Evolutionary conservation across 2,888 invertebrate genomes (phyloP).

Genomic region (Lepidochitona cinerea): DNA sequence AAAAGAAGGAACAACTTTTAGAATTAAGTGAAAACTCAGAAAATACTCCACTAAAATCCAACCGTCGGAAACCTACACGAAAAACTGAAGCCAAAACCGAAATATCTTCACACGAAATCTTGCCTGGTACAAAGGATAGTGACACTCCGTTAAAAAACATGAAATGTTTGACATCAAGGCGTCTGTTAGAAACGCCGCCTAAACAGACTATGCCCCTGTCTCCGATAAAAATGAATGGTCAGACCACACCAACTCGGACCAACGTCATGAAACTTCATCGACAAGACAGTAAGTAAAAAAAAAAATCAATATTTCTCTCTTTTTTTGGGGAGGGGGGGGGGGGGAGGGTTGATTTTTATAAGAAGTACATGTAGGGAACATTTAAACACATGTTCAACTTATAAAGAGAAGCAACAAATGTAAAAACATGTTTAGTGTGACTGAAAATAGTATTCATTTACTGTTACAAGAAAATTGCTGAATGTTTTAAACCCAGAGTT

Average conservation of each 20-base stretch:
- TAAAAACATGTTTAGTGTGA: too few species aligned
- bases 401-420: too few species aligned
- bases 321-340: too few species aligned
- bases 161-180: background rate
- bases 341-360: too few species aligned
- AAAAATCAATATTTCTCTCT: too few species aligned
- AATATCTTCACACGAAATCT: too few species aligned
- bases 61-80: background rate
- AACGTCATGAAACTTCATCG: background rate
- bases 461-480: too few species aligned
- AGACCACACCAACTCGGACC: background rate
- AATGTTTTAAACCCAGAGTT: too few species aligned
- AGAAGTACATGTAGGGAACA: too few species aligned
- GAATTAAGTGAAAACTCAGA: background rate
- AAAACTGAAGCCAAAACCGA: background rate
- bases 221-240: background rate
- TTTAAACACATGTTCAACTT: too few species aligned
- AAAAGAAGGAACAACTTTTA: background rate
- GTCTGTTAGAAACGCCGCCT: background rate
- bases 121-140: too few species aligned
- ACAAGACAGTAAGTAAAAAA: constrained; percentile 3
- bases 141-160: background rate
- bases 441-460: too few species aligned
- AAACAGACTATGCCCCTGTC: background rate
- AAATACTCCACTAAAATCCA: background rate